Percentiles rank a stretch among this genome's conserved stretches.
Evolutionary conservation across 2,888 invertebrate species (phyloP).

Genomic region (Desoria tigrina): DNA sequence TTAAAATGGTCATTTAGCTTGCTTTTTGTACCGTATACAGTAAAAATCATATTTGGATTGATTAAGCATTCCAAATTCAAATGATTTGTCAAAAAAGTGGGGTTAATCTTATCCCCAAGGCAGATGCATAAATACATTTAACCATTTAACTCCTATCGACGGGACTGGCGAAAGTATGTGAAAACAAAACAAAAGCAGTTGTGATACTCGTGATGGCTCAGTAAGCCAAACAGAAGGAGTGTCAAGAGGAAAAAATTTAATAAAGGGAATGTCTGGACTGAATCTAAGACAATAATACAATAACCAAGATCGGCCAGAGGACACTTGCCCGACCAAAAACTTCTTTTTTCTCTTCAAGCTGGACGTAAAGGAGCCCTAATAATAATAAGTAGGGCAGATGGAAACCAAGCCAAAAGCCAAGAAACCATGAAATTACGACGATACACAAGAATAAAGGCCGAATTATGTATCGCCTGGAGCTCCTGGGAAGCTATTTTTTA

Average conservation of each 20-base stretch:
- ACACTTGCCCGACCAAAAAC: neutral
- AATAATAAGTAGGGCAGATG: constrained; percentile 11
- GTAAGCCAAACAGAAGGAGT: no score
- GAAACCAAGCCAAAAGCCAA: constrained; percentile 11
- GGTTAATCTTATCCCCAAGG: no score
- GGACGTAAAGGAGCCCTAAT: neutral
- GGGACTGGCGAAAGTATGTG: no score
- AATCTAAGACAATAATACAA: constrained; percentile 5
- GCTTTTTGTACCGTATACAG: no score
- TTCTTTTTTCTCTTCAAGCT: neutral
- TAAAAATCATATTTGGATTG: no score
- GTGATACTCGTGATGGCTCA: no score
- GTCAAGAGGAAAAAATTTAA: constrained; percentile 4
- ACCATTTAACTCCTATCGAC: no score
- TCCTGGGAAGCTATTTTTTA: neutral
- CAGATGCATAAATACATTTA: no score
- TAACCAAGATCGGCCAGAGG: neutral
- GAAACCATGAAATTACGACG: constrained; percentile 12
- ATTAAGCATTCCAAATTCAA: no score
- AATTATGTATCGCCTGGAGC: neutral
- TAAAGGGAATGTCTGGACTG: neutral
- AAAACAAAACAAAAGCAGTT: no score
- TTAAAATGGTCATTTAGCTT: no score
- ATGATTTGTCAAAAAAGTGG: no score
- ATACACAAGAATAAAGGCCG: constrained; percentile 11